These are phyloP conservation scores for Cyprinodon brontotheroides DNA, from an alignment of 2,113 vertebrate species.

Conservation along the genomic window DNA sequence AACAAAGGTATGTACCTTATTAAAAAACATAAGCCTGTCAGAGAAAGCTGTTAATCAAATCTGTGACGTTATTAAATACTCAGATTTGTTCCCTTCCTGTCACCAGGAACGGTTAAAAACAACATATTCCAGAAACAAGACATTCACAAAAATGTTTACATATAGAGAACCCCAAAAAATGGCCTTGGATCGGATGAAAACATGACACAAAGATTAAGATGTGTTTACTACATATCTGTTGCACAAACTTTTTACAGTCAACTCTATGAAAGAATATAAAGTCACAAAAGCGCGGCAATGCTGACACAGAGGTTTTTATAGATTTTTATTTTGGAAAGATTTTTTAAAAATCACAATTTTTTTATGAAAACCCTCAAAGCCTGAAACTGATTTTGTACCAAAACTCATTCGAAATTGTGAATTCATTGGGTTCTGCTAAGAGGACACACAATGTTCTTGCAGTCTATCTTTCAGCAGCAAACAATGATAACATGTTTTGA, in stretches of 20 bases:
- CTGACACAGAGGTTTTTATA: background rate
- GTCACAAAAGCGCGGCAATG: background rate
- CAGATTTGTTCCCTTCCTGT: constrained; percentile 9
- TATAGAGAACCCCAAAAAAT: constrained; percentile 4
- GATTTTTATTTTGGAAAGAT: background rate
- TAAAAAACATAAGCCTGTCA: constrained; percentile 46
- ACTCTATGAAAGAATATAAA: background rate
- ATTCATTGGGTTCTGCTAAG: background rate
- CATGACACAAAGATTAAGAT: background rate
- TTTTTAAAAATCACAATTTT: background rate
- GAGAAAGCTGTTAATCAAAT: constrained; percentile 33
- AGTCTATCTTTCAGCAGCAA: constrained; percentile 22
- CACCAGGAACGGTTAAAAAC: constrained; percentile 1
- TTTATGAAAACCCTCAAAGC: background rate
- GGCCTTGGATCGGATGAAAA: background rate
- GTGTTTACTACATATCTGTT: background rate
- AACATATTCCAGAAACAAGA: constrained; percentile 3
- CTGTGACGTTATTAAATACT: background rate
- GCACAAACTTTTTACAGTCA: constrained; percentile 5
- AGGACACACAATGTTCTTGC: background rate
- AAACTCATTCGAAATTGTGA: constrained; percentile 26
- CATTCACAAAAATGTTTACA: background rate
- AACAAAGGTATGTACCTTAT: constrained; percentile 40
- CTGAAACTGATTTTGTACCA: constrained; percentile 20
- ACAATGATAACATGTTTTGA: constrained; percentile 19